A percentile compares a stretch with the other conserved stretches of the same genome.
Conservation (phyloP, 2,113 vertebrate genomes). For the Tichodroma muraria region DNA sequence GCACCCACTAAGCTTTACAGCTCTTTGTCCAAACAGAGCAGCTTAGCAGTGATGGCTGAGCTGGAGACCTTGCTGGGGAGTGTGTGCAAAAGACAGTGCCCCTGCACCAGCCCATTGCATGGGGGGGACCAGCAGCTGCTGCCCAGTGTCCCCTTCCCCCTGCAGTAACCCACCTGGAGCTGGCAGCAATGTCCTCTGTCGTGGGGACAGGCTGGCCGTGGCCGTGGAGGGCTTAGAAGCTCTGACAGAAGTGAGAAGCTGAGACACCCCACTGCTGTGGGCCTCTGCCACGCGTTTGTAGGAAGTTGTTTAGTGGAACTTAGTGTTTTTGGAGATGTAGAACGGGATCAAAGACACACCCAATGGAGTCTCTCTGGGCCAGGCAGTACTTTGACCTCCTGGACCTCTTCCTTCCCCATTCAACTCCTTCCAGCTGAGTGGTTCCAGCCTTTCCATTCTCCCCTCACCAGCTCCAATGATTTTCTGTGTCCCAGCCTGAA, state of each 20-base stretch:
- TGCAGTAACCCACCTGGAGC: not conserved
- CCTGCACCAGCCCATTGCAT: not conserved
- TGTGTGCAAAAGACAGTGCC: not conserved
- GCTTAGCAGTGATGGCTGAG: too few species aligned
- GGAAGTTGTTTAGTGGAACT: not conserved
- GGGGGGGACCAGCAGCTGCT: not conserved
- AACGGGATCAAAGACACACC: not conserved
- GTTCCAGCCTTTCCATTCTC: not conserved
- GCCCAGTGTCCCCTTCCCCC: not conserved
- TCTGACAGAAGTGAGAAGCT: not conserved
- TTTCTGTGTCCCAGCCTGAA: not conserved
- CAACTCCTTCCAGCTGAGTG: not conserved
- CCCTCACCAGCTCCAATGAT: not conserved
- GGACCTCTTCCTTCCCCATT: not conserved
- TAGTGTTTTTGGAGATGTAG: not conserved
- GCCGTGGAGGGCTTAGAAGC: not conserved
- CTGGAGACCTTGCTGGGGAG: not conserved
- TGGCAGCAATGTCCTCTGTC: not conserved
- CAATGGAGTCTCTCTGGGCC: not conserved
- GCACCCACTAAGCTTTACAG: not conserved
- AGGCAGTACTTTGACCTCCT: not conserved
- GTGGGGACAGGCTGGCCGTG: accelerated
- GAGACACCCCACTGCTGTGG: not conserved
- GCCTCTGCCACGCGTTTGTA: not conserved
- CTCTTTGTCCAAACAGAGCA: not conserved